Base-by-base conservation (phyloP, 2,888 invertebrate species). In the Omphaloscelis lunosa region DNA sequence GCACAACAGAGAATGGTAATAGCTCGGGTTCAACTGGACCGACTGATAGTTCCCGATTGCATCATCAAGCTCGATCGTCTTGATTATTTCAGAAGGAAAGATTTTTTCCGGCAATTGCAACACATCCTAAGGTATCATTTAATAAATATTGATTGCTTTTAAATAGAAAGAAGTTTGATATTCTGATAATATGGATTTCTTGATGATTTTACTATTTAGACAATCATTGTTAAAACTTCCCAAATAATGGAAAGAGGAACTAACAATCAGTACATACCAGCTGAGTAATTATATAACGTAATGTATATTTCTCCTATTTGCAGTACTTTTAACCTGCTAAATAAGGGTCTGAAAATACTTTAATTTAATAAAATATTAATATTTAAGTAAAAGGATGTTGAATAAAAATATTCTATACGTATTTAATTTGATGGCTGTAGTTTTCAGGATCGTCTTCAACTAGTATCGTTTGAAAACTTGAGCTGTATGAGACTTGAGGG, bases 381-480 rank as follows among this genome's bases (percentile, higher is more conserved):
- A 45, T 12, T 48, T 48, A 61, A 3, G 1, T 59, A 23, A 27
- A 41, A 70, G 6, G 23, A 39, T 23, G 5, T 41, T 41, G 20
- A 23, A 27, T 12, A 27, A 56, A 23, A 58, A 23, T 29, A 69
- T 53, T 61, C 1, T 27, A 3, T 53, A 68, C 1, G 8, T 68
- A 29, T 56, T 53, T 29, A 48, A 58, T 48, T 39, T 23, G 34
- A 76, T 72, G 20, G 17, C 27, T 65, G 2, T 65, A 96, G 96
- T 88, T 93, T 93, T 63, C 96, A 96, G 92, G 93, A 96, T 67
- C 80, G 88, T 11, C 89, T 96, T 20, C 94, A 96, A 82, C 82
- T 96, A 61, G 95, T 95, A 2, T 96, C 95, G 8, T 91, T 96
- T 8, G 96, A 96, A 86, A 96, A 96, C 80, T 82, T 96, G 66